Evolutionary conservation across 2,113 vertebrate species (phyloP).

Genomic region (Ctenodactylus gundi): DNA sequence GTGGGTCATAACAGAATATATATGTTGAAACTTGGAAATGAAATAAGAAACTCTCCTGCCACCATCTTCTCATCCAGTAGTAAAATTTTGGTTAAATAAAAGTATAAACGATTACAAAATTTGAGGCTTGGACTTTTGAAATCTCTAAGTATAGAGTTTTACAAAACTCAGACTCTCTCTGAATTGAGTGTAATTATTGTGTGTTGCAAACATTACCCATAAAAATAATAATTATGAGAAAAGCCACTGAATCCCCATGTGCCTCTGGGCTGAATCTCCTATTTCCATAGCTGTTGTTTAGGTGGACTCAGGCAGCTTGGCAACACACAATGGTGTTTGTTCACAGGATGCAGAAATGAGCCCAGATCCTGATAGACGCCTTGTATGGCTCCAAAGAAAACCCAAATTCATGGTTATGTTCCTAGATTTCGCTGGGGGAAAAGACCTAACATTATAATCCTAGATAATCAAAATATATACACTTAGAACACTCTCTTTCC

Average conservation of each 20-base stretch:
- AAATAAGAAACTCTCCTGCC: neutral
- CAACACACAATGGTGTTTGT: neutral
- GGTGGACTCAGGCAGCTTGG: neutral
- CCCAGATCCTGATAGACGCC: neutral
- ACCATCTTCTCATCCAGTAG: neutral
- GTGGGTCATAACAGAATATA: neutral
- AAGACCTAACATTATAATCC: neutral
- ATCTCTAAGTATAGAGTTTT: conserved; percentile 39
- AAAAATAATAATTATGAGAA: too few relatives aligned
- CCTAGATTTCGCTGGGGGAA: neutral
- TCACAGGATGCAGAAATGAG: neutral
- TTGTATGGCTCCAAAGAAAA: neutral
- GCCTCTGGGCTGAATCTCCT: conserved; percentile 22
- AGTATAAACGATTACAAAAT: conserved; percentile 23
- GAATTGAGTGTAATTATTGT: too few relatives aligned
- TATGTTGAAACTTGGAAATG: neutral
- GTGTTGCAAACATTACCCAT: too few relatives aligned
- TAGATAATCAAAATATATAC: neutral
- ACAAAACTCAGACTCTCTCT: neutral
- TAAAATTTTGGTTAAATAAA: conserved; percentile 30
- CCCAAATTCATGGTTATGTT: neutral
- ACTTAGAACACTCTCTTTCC: neutral
- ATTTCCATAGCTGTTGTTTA: conserved; percentile 1
- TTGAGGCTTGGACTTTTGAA: conserved; percentile 5
- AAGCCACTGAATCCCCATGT: neutral